Conservation (phyloP, 2,797 vertebrate genomes). For the Labeo calbasu region DNA sequence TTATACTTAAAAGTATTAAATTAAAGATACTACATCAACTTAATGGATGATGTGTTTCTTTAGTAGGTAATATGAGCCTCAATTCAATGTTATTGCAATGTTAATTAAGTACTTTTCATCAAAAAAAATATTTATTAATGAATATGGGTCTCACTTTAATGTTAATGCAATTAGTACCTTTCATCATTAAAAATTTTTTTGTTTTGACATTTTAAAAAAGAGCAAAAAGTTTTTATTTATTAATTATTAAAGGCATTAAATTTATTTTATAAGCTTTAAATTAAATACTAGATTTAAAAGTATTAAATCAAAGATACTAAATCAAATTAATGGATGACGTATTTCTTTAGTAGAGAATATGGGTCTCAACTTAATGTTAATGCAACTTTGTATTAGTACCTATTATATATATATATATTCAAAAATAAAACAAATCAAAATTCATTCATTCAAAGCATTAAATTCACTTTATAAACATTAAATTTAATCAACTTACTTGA, state of each 20-base stretch:
- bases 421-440: no score
- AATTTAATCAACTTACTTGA: no score
- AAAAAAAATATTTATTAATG: background rate
- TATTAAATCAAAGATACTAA: background rate
- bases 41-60: background rate
- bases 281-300: background rate
- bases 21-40: background rate
- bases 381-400: no score
- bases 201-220: no score
- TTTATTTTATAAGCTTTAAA: background rate
- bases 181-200: background rate
- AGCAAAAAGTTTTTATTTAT: no score
- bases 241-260: background rate
- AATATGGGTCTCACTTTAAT: background rate
- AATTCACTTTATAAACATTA: no score
- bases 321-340: background rate
- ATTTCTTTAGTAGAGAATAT: background rate
- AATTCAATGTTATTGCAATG: background rate
- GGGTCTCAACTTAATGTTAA: background rate
- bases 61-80: background rate
- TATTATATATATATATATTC: no score
- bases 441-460: no score
- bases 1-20: background rate
- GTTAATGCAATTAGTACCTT: background rate
- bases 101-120: background rate